Conservation (phyloP, 2,113 vertebrate genomes). For the Brachirus orientalis region DNA sequence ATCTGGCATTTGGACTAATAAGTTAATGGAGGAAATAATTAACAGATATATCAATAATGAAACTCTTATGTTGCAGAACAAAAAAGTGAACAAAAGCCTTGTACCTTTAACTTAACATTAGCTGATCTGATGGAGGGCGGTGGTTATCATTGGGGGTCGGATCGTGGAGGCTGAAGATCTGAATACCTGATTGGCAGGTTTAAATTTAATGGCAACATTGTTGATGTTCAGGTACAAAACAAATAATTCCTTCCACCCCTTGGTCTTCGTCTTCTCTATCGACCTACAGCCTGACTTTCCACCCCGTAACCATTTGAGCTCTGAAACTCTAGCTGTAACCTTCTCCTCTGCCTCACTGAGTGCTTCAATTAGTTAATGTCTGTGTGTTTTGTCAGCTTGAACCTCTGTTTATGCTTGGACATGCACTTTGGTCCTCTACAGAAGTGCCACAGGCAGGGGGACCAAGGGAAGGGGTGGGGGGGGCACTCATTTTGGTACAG, state of each 20-base stretch:
- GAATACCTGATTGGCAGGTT: neutral
- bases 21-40: too few species aligned
- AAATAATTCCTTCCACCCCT: neutral
- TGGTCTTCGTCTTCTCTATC: neutral
- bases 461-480: slow-evolving; percentile 20
- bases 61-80: neutral
- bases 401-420: slow-evolving; percentile 73
- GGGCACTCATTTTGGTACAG: slow-evolving; percentile 68
- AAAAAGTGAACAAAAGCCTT: too few species aligned
- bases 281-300: neutral
- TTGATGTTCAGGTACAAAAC: neutral
- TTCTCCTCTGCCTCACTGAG: slow-evolving; percentile 36
- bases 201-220: neutral
- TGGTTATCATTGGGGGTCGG: too few species aligned
- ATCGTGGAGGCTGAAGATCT: too few species aligned
- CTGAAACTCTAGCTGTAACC: slow-evolving; percentile 35
- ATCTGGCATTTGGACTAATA: too few species aligned
- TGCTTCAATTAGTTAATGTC: slow-evolving; percentile 62
- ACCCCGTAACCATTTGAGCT: slow-evolving; percentile 16
- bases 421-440: slow-evolving; percentile 72
- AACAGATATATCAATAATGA: too few species aligned
- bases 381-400: slow-evolving; percentile 68
- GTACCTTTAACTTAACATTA: neutral
- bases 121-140: neutral
- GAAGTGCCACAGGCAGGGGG: slow-evolving; percentile 60